Percentiles rank a stretch among this genome's conserved stretches.
Conservation (phyloP, 92 coral and sea anemone genomes). For the Virgularia gustaviana region DNA sequence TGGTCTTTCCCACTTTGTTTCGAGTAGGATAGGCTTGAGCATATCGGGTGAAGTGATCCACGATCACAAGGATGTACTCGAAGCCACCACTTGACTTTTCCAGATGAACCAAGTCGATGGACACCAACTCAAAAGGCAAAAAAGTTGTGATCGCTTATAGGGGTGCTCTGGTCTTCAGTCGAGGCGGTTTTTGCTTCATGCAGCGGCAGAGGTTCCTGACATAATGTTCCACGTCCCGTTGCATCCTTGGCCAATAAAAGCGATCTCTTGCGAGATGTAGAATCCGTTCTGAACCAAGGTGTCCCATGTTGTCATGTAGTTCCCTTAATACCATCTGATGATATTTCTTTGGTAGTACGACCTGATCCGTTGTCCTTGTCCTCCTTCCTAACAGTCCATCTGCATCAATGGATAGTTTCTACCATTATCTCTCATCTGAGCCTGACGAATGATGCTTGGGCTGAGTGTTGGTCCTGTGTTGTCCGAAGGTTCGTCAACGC, state of each 20-base stretch:
- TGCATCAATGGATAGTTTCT: constrained; percentile 45
- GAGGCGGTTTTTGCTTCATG: constrained; percentile 42
- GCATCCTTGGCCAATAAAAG: constrained; percentile 60
- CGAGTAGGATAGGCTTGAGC: no score
- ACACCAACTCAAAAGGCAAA: constrained; percentile 35
- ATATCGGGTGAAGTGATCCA: no score
- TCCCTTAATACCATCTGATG: constrained; percentile 31
- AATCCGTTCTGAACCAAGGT: constrained; percentile 42
- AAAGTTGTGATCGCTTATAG: constrained; percentile 28
- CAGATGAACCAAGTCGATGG: constrained; percentile 50
- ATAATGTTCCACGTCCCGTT: constrained; percentile 48
- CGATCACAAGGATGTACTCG: no score
- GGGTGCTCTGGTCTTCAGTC: constrained; percentile 44
- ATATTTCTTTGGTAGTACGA: constrained; percentile 43
- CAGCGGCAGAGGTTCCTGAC: constrained; percentile 39
- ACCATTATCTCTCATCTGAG: constrained; percentile 49
- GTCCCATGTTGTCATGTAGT: constrained; percentile 61
- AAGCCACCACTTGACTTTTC: no score
- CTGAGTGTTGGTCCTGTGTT: not conserved
- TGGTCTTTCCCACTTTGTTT: constrained; percentile 41
- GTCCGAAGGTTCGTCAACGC: not conserved
- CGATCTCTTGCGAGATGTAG: constrained; percentile 44
- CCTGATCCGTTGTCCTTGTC: constrained; percentile 31
- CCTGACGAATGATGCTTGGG: not conserved
- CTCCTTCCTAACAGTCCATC: constrained; percentile 51